Conservation (phyloP, 1,140 invertebrate genomes). For the Ceratitis capitata region DNA sequence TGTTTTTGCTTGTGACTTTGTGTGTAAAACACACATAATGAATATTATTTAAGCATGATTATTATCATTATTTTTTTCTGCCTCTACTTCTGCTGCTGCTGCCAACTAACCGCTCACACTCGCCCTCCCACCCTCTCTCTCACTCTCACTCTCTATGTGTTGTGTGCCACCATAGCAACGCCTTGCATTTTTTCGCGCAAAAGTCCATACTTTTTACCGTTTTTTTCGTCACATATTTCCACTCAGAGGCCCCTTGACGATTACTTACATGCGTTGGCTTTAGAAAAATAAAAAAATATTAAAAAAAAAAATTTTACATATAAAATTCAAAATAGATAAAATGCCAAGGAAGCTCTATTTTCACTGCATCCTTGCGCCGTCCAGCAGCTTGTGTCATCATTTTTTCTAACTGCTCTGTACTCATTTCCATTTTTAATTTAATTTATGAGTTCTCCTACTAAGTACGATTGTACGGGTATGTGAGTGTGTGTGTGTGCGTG, state of each 20-base stretch:
- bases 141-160: no score
- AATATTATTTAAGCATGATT: slow-evolving; percentile 42
- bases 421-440: slow-evolving; percentile 38
- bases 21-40: slow-evolving; percentile 40
- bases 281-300: neutral
- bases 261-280: neutral
- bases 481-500: no score
- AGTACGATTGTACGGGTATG: no score
- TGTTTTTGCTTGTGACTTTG: neutral
- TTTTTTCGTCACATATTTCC: neutral
- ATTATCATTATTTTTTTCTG: slow-evolving; percentile 33
- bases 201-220: neutral
- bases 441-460: neutral
- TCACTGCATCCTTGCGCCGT: neutral
- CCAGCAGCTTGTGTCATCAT: neutral
- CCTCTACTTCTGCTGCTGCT: neutral
- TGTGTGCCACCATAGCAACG: neutral
- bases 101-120: no score
- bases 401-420: slow-evolving; percentile 23
- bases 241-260: neutral
- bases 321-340: neutral
- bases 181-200: neutral
- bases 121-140: no score
- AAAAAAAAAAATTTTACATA: neutral
- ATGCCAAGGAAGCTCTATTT: neutral